phyloP scores from a whole-genome alignment of 2,113 vertebrate species.

The Ctenodactylus gundi region DNA sequence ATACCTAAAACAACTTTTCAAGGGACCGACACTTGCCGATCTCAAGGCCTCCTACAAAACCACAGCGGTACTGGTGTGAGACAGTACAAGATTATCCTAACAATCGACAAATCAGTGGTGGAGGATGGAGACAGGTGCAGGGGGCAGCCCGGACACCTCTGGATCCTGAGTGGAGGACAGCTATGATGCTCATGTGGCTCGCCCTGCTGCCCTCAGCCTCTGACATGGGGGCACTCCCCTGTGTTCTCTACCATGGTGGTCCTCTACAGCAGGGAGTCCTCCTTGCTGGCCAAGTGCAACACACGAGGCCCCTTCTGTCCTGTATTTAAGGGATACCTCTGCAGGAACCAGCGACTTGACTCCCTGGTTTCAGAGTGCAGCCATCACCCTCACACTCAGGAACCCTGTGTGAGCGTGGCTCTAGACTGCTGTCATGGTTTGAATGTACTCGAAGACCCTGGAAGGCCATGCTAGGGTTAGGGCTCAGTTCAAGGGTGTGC shows the following conservation, averaged over 20 bases:
- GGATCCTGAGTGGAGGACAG: neutral
- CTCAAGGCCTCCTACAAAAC: neutral
- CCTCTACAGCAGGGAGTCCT: neutral
- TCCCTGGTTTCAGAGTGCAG: neutral
- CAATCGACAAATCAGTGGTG: neutral
- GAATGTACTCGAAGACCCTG: no score
- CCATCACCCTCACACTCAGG: neutral
- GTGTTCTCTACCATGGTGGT: neutral
- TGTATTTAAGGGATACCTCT: neutral
- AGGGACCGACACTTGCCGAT: neutral
- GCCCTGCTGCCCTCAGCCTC: neutral
- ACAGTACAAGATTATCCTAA: neutral
- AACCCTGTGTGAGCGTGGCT: neutral
- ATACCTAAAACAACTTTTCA: neutral
- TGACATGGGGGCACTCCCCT: no score
- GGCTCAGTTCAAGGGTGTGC: neutral
- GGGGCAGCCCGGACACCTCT: neutral
- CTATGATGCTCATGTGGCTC: neutral
- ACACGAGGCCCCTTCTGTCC: accelerated
- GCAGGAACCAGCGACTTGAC: neutral
- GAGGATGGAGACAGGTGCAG: neutral
- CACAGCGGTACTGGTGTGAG: neutral
- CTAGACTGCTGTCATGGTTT: no score
- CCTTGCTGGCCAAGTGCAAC: neutral
- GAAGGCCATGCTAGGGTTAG: neutral